Evolutionary conservation across 2,888 invertebrate species (phyloP), one percentile per base, ranked within the genome.

Genomic region (Ditylenchus weischeri): DNA sequence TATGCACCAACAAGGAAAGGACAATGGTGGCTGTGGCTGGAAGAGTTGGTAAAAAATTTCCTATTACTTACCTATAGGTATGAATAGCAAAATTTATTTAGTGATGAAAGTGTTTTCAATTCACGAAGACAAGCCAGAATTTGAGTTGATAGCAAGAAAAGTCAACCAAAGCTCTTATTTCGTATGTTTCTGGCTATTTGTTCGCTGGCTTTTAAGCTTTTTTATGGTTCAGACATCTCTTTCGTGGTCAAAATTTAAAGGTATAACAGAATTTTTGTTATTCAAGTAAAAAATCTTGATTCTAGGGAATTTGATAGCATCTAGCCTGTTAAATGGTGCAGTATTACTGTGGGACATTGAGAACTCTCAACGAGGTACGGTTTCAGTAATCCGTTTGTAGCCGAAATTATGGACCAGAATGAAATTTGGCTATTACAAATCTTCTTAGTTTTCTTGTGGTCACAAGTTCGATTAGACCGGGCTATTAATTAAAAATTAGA

Each of bases 141-240:
- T 57, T 29, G 50, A 54, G 29, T 36, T 35, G 59, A 23, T 73
- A 73, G 36, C 63, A 57, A 15, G 59, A 11, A 43, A 21, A 63
- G 38, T 35, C 54, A 57, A 36, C 57, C 35, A 67, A 70, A 66
- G 71, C 57, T n/a, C 63, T 54, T 54, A 54, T 18, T 23, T 54
- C 72, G 57, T 70, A 72, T 43, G 72, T 70, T 57, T 70, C 71
- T 29, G n/a, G 72, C 65, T 13, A 72, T 66, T 70, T 69, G 71
- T 72, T n/a, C 72, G 71, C 72, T 63, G 49, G 35, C 63, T 72
- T 23, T 51, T 62, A 29, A 43, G 43, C 8, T 43, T 43, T 43
- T 43, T 43, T 43, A 13, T 43, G 43, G 43, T 43, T 43, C 15
- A 43, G 43, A 43, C 43, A 43, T 43, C 43, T 10, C 43, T 43